Conservation (phyloP, 2,888 invertebrate genomes). For the Cordilura impudica region DNA sequence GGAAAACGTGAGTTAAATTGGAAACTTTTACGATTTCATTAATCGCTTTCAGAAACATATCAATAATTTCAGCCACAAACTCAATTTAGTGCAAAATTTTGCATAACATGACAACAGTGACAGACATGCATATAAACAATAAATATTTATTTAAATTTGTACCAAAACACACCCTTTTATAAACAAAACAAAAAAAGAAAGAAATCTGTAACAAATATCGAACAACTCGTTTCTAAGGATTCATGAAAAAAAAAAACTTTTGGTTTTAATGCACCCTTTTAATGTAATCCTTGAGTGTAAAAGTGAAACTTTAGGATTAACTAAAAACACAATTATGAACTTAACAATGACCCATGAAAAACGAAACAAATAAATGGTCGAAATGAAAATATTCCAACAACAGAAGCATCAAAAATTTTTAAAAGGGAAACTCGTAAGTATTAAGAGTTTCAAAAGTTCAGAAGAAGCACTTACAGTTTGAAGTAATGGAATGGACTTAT, state of each 20-base stretch:
- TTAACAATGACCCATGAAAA: conserved; percentile 38
- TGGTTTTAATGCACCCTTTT: conserved; percentile 44
- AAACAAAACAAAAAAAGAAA: neutral
- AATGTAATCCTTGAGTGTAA: conserved; percentile 25
- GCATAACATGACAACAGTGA: neutral
- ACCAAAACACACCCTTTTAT: neutral
- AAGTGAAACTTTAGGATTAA: conserved; percentile 57
- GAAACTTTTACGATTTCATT: conserved; percentile 42
- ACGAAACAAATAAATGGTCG: conserved; percentile 4
- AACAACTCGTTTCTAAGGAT: conserved; percentile 47
- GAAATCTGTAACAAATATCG: conserved; percentile 7
- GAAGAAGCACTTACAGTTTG: too few species aligned
- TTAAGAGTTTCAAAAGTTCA: too few species aligned
- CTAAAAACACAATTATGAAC: conserved; percentile 32
- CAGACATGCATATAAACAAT: neutral
- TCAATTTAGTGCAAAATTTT: conserved; percentile 18
- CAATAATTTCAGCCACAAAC: neutral
- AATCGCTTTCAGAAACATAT: neutral
- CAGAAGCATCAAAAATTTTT: neutral
- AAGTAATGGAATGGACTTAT: too few species aligned
- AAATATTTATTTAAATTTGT: neutral
- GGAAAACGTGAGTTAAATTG: too few species aligned
- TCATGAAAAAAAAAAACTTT: conserved; percentile 20
- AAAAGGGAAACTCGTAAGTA: too few species aligned
- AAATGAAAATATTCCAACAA: neutral